phyloP scores from a whole-genome alignment of 2,797 vertebrate species.

The Pithecia hirsuta region DNA sequence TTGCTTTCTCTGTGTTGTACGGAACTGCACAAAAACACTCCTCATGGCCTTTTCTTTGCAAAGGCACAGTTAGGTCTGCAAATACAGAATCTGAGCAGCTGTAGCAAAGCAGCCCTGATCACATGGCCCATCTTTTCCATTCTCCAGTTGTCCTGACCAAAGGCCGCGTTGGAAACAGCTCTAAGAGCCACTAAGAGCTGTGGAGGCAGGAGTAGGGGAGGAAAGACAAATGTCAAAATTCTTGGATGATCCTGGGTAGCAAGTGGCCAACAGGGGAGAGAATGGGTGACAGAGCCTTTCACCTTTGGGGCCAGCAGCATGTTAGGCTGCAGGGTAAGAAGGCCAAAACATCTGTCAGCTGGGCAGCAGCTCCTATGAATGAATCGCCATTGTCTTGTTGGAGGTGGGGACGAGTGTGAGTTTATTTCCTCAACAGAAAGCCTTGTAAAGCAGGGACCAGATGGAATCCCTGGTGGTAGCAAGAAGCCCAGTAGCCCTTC shows the following conservation, averaged over 20 bases:
- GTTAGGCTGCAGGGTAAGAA: not conserved
- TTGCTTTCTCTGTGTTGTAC: not conserved
- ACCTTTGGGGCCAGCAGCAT: conserved; percentile 7
- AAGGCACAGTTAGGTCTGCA: not conserved
- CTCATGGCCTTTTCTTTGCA: not conserved
- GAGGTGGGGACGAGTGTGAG: not conserved
- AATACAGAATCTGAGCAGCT: not conserved
- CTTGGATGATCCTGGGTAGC: conserved; percentile 53
- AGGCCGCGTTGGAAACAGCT: conserved; percentile 16
- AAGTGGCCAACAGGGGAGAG: conserved; percentile 23
- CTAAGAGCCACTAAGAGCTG: conserved; percentile 12
- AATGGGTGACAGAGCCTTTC: conserved; percentile 40
- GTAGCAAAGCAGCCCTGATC: not conserved
- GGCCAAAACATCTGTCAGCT: conserved; percentile 63
- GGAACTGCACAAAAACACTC: not conserved
- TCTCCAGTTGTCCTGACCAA: not conserved
- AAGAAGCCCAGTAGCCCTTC: not conserved
- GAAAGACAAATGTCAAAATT: conserved; percentile 76
- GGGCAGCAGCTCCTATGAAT: conserved; percentile 39
- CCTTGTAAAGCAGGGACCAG: conserved; percentile 32
- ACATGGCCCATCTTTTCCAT: not conserved
- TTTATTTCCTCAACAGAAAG: conserved; percentile 63
- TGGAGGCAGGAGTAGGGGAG: conserved; percentile 64
- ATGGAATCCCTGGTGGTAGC: conserved; percentile 28
- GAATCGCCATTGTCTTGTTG: conserved; percentile 30